phyloP scores from a whole-genome alignment of 2,888 invertebrate species.

The Blera fallax region DNA sequence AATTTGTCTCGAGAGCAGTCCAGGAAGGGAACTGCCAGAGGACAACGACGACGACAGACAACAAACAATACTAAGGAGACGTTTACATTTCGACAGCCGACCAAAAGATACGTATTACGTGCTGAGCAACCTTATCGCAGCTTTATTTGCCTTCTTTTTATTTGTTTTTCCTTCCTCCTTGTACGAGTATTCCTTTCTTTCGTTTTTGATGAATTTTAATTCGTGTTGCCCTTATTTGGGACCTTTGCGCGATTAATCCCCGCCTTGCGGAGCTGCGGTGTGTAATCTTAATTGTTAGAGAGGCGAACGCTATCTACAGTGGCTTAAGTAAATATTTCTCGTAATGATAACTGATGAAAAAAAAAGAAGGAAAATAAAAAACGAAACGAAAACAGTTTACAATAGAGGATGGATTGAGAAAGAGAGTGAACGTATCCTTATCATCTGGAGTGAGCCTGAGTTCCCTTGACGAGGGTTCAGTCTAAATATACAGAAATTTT shows the following conservation, averaged over 20 bases:
- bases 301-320: slow-evolving; percentile 63
- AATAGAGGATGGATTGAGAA: slow-evolving; percentile 28
- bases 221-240: slow-evolving; percentile 65
- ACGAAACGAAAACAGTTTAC: slow-evolving; percentile 32
- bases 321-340: slow-evolving; percentile 67
- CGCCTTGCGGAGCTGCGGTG: slow-evolving; percentile 44
- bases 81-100: slow-evolving; percentile 63
- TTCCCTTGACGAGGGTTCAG: slow-evolving; percentile 46
- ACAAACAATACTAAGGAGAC: slow-evolving; percentile 66
- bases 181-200: slow-evolving; percentile 12
- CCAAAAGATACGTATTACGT: slow-evolving; percentile 50
- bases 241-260: slow-evolving; percentile 69
- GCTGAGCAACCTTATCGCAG: slow-evolving; percentile 58
- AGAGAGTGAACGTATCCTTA: slow-evolving; percentile 49
- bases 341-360: slow-evolving; percentile 56
- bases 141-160: slow-evolving; percentile 54
- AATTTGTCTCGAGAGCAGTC: slow-evolving; percentile 45
- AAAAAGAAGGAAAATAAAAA: background rate
- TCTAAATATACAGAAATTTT: slow-evolving; percentile 19
- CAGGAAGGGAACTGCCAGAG: background rate
- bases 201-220: slow-evolving; percentile 62
- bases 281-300: slow-evolving; percentile 69
- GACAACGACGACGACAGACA: slow-evolving; percentile 46
- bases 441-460: slow-evolving; percentile 30
- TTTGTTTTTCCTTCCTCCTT: slow-evolving; percentile 49